These are phyloP conservation scores for Sebastiscus albofasciatus DNA, from an alignment of 2,797 vertebrate species.

Conservation along the genomic window DNA sequence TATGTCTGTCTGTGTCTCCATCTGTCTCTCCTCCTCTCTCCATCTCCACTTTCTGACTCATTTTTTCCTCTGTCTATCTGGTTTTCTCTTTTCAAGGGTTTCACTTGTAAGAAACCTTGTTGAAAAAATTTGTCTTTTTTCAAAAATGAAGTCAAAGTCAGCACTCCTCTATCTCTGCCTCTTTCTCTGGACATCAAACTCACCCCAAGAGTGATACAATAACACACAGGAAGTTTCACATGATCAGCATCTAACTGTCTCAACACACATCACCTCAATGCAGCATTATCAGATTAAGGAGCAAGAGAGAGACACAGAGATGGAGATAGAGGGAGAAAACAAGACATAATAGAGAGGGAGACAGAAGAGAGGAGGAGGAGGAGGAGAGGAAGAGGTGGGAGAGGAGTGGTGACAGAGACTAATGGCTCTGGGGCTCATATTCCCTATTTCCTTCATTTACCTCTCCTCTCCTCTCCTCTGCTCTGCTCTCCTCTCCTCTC, in stretches of 20 bases:
- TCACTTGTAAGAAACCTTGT: neutral
- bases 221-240: constrained; percentile 25
- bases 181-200: neutral
- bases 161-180: neutral
- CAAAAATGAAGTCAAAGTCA: neutral
- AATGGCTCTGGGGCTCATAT: constrained; percentile 64
- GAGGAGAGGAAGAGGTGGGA: constrained; percentile 31
- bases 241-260: constrained; percentile 27
- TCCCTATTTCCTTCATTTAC: constrained; percentile 7
- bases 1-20: constrained; percentile 28
- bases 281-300: constrained; percentile 46
- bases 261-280: constrained; percentile 33
- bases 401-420: constrained; percentile 69
- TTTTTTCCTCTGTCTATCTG: neutral
- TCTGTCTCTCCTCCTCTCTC: constrained; percentile 11
- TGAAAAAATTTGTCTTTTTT: neutral
- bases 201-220: neutral
- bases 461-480: constrained; percentile 27
- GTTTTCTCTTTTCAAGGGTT: neutral
- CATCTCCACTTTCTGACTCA: neutral
- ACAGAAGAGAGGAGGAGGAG: constrained; percentile 4
- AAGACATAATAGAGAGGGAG: constrained; percentile 26
- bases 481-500: constrained; percentile 3
- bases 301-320: neutral
- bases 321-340: neutral